phyloP scores from a whole-genome alignment of 1,140 invertebrate genomes.

The Drosophila gunungcola region DNA sequence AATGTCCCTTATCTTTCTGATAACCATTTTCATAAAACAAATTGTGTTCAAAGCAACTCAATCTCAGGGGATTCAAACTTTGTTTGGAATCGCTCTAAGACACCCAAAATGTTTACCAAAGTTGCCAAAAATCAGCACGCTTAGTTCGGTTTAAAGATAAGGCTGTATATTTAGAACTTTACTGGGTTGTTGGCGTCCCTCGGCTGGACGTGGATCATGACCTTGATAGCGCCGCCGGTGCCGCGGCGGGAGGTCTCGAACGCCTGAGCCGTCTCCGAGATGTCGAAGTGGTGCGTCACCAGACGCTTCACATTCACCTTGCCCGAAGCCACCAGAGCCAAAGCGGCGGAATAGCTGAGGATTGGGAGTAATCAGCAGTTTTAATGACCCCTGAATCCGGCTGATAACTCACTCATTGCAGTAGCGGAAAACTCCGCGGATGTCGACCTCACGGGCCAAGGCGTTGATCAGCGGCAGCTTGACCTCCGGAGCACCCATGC shows the following conservation, averaged over 20 bases:
- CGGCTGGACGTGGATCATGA: slow-evolving; percentile 94
- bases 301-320: slow-evolving; percentile 94
- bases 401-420: slow-evolving; percentile 89
- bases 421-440: slow-evolving; percentile 96
- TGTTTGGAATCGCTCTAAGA: not conserved
- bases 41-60: no score
- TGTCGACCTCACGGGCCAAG: slow-evolving; percentile 93
- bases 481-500: slow-evolving; percentile 92
- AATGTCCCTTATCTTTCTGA: no score
- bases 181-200: slow-evolving; percentile 85
- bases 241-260: slow-evolving; percentile 92
- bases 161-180: slow-evolving; percentile 57
- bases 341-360: slow-evolving; percentile 90
- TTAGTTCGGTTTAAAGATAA: slow-evolving; percentile 24
- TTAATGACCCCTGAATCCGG: slow-evolving; percentile 5
- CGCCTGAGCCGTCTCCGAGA: slow-evolving; percentile 94
- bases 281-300: slow-evolving; percentile 94
- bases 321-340: slow-evolving; percentile 93
- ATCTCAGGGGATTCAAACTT: no score
- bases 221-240: slow-evolving; percentile 92
- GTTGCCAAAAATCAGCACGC: not conserved
- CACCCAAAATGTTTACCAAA: not conserved
- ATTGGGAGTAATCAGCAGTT: slow-evolving; percentile 49
- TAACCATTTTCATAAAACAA: no score
- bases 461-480: slow-evolving; percentile 93